Conservation (phyloP, 2,888 invertebrate genomes). For the Drosophila gaucha region DNA sequence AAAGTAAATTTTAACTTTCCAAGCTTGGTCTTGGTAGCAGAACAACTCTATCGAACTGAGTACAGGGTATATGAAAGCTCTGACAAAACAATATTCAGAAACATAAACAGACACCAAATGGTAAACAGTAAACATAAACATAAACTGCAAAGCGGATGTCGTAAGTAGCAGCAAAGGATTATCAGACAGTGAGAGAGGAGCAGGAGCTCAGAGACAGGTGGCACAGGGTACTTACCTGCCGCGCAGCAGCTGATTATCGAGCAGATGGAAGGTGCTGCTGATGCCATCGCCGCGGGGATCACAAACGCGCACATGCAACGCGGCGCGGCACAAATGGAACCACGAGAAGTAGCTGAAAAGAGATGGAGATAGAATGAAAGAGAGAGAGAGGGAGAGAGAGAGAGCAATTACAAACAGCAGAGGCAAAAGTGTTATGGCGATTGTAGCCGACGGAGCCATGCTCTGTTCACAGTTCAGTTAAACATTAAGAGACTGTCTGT, state of each 20-base stretch:
- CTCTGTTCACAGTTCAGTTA: background rate
- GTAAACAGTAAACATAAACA: slow-evolving; percentile 10
- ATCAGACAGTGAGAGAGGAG: background rate
- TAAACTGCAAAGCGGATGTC: slow-evolving; percentile 11
- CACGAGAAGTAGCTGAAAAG: slow-evolving; percentile 86
- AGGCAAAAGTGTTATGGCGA: background rate
- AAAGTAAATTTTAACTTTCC: too few species aligned
- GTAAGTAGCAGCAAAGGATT: slow-evolving; percentile 27
- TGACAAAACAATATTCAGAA: slow-evolving; percentile 7
- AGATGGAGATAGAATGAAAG: slow-evolving; percentile 14
- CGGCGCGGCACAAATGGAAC: slow-evolving; percentile 86
- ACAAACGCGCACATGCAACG: slow-evolving; percentile 86
- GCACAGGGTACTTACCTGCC: slow-evolving; percentile 84
- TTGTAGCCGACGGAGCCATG: background rate
- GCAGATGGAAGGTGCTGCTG: slow-evolving; percentile 86
- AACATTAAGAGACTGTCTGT: background rate
- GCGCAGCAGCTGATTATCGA: slow-evolving; percentile 86
- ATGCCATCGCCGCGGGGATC: slow-evolving; percentile 87
- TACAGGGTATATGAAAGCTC: slow-evolving; percentile 3
- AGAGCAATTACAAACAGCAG: slow-evolving; percentile 1
- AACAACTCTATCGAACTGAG: background rate
- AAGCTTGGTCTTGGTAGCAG: too few species aligned
- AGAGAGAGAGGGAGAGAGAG: background rate
- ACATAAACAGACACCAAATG: slow-evolving; percentile 11
- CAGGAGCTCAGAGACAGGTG: background rate